These are phyloP conservation scores for Andrena flavipes DNA, from an alignment of 2,888 invertebrate genomes.

Conservation along the genomic window DNA sequence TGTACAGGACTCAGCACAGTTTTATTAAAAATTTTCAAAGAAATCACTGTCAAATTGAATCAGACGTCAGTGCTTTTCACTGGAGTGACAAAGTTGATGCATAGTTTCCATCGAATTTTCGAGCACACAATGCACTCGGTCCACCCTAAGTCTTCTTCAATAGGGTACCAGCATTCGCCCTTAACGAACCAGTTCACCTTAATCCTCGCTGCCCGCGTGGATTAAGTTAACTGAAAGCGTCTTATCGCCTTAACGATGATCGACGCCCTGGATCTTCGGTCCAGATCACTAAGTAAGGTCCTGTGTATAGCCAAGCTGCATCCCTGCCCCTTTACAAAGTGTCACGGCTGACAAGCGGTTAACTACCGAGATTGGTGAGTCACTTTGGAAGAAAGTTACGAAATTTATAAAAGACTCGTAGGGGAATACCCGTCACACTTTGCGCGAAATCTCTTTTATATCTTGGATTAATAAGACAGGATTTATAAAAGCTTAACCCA, in stretches of 20 bases:
- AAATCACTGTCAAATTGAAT: not conserved
- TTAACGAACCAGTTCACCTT: constrained; percentile 66
- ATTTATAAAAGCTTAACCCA: not conserved
- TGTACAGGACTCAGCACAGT: not conserved
- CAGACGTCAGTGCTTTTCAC: not conserved
- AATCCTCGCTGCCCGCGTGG: constrained; percentile 59
- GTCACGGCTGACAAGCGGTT: constrained; percentile 23
- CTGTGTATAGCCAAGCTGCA: constrained; percentile 30
- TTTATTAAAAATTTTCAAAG: not conserved
- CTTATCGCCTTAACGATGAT: constrained; percentile 74
- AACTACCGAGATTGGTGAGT: constrained; percentile 29
- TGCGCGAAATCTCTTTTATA: not conserved
- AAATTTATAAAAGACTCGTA: not conserved
- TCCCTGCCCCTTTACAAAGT: constrained; percentile 15
- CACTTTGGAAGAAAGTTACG: constrained; percentile 19
- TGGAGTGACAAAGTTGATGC: not conserved
- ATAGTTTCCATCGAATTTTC: not conserved
- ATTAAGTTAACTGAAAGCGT: constrained; percentile 71
- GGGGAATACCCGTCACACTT: not conserved
- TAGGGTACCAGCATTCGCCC: constrained; percentile 33
- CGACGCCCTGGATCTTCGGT: constrained; percentile 64
- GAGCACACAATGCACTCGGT: constrained; percentile 37
- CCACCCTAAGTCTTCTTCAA: constrained; percentile 44
- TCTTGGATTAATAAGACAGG: not conserved
- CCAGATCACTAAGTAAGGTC: constrained; percentile 59